These are phyloP conservation scores for Gallinago solitaria DNA, from an alignment of 2,797 vertebrate genomes.

Conservation along the genomic window DNA sequence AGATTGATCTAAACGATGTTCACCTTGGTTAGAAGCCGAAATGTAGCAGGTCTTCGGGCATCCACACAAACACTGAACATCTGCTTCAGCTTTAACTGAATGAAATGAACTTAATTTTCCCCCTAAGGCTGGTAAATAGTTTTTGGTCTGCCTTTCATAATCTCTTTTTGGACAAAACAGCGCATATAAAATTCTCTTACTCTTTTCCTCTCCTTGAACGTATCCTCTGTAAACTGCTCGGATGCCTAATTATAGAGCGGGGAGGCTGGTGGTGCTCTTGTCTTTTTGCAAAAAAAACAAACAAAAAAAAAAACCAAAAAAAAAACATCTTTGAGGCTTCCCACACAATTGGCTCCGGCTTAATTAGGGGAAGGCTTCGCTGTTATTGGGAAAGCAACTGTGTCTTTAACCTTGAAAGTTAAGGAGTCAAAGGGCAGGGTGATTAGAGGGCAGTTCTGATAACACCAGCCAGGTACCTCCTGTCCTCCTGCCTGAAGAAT, in stretches of 20 bases:
- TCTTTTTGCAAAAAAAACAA: slow-evolving; percentile 5
- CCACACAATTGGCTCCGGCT: neutral
- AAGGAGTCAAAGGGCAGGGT: neutral
- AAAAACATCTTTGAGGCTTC: slow-evolving; percentile 34
- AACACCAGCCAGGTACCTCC: neutral
- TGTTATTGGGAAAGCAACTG: neutral
- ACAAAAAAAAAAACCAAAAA: slow-evolving; percentile 3
- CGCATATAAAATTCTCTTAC: slow-evolving; percentile 36
- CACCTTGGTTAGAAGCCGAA: neutral
- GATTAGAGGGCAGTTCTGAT: neutral
- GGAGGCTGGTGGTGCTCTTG: neutral
- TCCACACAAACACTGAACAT: neutral
- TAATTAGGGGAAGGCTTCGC: neutral
- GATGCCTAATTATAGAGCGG: slow-evolving; percentile 31
- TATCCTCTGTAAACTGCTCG: neutral
- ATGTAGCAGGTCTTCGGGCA: neutral
- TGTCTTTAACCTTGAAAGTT: neutral
- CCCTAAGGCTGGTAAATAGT: slow-evolving; percentile 23
- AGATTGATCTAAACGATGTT: neutral
- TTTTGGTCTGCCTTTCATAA: slow-evolving; percentile 45
- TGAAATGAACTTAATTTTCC: slow-evolving; percentile 21
- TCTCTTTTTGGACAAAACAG: slow-evolving; percentile 52
- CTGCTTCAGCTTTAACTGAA: slow-evolving; percentile 39
- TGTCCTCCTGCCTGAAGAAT: neutral
- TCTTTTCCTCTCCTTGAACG: neutral